Conservation (phyloP, 2,888 invertebrate genomes). For the Leptothorax acervorum region DNA sequence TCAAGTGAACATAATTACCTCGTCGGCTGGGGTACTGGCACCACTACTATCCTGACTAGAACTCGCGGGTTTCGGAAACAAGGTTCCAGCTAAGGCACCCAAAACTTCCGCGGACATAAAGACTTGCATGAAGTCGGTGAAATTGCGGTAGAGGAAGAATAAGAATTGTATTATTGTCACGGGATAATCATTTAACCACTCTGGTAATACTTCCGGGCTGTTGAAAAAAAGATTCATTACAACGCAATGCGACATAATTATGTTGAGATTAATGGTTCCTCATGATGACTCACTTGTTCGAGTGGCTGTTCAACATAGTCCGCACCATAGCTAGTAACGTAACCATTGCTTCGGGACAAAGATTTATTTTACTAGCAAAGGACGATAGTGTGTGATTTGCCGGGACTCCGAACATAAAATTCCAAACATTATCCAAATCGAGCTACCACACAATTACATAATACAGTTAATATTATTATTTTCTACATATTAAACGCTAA, state of each 20-base stretch:
- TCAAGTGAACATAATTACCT: slow-evolving; percentile 82
- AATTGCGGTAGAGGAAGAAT: slow-evolving; percentile 97
- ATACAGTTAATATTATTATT: slow-evolving; percentile 7
- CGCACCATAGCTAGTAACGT: slow-evolving; percentile 95
- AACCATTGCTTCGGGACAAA: slow-evolving; percentile 97
- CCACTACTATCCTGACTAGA: slow-evolving; percentile 93
- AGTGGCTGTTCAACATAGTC: slow-evolving; percentile 88
- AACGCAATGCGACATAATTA: background rate
- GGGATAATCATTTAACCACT: slow-evolving; percentile 92
- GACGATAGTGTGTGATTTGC: slow-evolving; percentile 88
- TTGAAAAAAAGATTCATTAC: slow-evolving; percentile 71
- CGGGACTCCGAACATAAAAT: slow-evolving; percentile 95
- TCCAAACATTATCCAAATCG: slow-evolving; percentile 95
- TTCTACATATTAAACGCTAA: background rate
- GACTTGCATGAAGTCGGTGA: slow-evolving; percentile 96
- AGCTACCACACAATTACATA: slow-evolving; percentile 84
- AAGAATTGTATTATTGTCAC: slow-evolving; percentile 95
- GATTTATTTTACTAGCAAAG: slow-evolving; percentile 90
- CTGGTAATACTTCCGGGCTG: slow-evolving; percentile 88
- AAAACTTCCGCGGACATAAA: slow-evolving; percentile 97
- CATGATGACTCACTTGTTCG: slow-evolving; percentile 81
- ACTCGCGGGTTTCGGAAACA: slow-evolving; percentile 89
- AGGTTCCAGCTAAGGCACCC: slow-evolving; percentile 93
- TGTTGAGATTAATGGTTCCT: background rate
- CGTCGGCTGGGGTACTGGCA: slow-evolving; percentile 91